Evolutionary conservation across 2,113 vertebrate genomes (phyloP), one percentile per base, ranked within the genome.

Genomic region (Notothenia coriiceps): DNA sequence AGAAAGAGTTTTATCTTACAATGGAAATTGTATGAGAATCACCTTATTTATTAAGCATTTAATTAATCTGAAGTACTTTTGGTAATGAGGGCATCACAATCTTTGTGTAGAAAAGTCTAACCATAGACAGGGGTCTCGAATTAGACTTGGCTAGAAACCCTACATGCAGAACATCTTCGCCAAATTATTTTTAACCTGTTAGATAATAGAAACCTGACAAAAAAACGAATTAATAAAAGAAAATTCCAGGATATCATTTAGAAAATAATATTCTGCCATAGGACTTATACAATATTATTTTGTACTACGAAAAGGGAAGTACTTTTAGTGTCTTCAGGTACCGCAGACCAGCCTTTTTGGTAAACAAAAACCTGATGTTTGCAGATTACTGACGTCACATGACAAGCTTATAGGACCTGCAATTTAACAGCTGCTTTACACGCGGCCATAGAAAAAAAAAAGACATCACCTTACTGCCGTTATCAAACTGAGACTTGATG

Each of bases 301-400:
- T 62, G 25, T 46, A 22, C 46, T 29, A 1, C 14, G 44, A 22
- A 15, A 20, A 13, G 22, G 13, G 11, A 11, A 20, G 29, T 10
- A 70, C 33, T 35, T 29, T 52, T 35, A 11, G 3, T 57, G 50
- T 62, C 50, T 64, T 56, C 2, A 10, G 20, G 15, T n/a, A 6
- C 62, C 49, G 57, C 49, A 47, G 70, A 75, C 59, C 56, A 43
- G 52, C 76, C 63, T 56, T 35, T 29, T 79, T 71, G 15, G 69
- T 63, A 62, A 82, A 82, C 64, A 61, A 1, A 11, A 8, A 44
- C 17, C 18, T 44, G 35, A 10, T 61, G 62, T 63, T 79, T 70
- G 43, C 8, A 29, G 51, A 59, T 73, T 47, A 59, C 25, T 11
- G 50, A 77, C 33, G 5, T 57, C 64, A 51, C 57, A 13, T 74